Conservation (phyloP, 2,888 invertebrate genomes). For the Drosophila monieri region DNA sequence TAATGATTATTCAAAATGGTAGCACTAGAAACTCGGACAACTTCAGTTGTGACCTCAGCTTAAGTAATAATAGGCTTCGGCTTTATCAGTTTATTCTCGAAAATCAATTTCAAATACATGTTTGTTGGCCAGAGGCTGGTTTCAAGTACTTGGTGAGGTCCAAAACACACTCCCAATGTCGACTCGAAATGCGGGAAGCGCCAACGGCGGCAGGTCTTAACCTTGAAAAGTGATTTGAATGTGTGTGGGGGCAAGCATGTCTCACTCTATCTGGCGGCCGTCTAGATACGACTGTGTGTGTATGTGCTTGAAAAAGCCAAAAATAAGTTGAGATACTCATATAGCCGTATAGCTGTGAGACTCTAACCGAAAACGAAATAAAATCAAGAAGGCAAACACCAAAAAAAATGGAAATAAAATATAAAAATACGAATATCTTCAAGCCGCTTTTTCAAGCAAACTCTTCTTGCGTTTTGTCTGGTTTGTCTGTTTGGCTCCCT, state of each 20-base stretch:
- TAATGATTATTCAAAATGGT: constrained; percentile 54
- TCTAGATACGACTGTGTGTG: too few relatives aligned
- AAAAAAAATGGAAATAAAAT: constrained; percentile 27
- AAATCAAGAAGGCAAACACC: constrained; percentile 8
- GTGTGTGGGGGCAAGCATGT: constrained; percentile 49
- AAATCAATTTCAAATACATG: constrained; percentile 46
- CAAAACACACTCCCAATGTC: constrained; percentile 16
- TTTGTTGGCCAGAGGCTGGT: not conserved
- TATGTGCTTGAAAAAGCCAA: constrained; percentile 39
- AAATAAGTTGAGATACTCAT: constrained; percentile 56
- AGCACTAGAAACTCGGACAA: constrained; percentile 39
- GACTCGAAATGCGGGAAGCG: constrained; percentile 58
- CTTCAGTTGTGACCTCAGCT: constrained; percentile 47
- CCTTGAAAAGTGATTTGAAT: constrained; percentile 63
- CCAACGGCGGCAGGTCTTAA: constrained; percentile 61
- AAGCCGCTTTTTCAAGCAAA: constrained; percentile 28
- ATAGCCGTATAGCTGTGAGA: constrained; percentile 24
- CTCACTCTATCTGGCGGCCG: constrained; percentile 20
- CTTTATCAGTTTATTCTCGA: constrained; percentile 53
- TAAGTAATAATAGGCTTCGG: constrained; percentile 3
- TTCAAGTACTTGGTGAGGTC: constrained; percentile 33
- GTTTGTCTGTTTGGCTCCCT: constrained; percentile 24
- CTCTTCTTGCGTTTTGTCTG: constrained; percentile 26
- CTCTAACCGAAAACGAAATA: constrained; percentile 12
- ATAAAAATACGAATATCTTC: constrained; percentile 23